phyloP scores from a whole-genome alignment of 2,888 invertebrate species.

The Drosophila imparisetae region DNA sequence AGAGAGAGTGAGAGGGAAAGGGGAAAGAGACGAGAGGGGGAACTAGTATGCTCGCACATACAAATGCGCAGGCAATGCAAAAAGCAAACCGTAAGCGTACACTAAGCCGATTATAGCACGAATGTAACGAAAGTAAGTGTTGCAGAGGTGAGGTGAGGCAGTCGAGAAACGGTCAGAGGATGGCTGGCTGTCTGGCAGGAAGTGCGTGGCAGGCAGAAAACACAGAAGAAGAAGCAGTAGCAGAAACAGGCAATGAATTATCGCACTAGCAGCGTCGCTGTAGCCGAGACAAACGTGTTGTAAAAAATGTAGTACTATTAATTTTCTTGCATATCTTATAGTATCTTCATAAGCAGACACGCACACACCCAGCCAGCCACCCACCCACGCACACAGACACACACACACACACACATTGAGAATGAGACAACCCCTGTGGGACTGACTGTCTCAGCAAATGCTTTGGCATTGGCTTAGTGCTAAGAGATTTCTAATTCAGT shows the following conservation, averaged over 20 bases:
- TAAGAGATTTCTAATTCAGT: conserved; percentile 80
- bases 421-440: conserved; percentile 25
- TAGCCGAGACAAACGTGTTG: conserved; percentile 76
- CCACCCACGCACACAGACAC: conserved; percentile 30
- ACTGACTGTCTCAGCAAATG: conserved; percentile 40
- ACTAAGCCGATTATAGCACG: conserved; percentile 79
- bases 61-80: conserved; percentile 73
- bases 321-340: conserved; percentile 80
- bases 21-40: conserved; percentile 45
- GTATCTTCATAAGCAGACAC: conserved; percentile 76
- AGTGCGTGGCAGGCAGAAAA: conserved; percentile 69
- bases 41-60: conserved; percentile 44
- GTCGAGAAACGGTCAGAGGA: conserved; percentile 33
- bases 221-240: conserved; percentile 26
- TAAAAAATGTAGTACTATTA: conserved; percentile 80
- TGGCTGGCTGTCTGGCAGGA: conserved; percentile 58
- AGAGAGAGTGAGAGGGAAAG: background rate
- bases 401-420: conserved; percentile 12
- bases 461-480: conserved; percentile 74
- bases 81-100: conserved; percentile 75
- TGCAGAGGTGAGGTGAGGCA: background rate
- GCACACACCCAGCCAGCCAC: conserved; percentile 42
- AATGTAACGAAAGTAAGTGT: conserved; percentile 67
- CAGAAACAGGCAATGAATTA: conserved; percentile 68
- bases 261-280: conserved; percentile 66